These are phyloP conservation scores for Urocyon cinereoargenteus DNA, from an alignment of 2,797 vertebrate genomes.

Conservation along the genomic window DNA sequence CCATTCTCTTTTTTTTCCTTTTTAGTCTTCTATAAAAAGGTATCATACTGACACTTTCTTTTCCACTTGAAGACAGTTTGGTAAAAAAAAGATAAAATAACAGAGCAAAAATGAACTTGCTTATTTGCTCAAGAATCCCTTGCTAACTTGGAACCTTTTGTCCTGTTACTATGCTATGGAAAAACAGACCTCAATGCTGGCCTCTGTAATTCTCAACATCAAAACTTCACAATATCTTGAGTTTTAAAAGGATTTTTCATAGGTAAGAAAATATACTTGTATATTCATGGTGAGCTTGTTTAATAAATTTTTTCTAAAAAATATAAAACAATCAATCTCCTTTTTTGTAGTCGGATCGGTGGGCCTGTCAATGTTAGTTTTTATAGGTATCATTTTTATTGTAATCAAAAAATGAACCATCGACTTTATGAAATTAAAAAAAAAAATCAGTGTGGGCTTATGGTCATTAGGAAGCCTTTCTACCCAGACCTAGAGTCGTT, in stretches of 20 bases:
- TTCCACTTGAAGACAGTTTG: background rate
- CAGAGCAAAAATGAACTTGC: background rate
- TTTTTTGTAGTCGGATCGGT: conserved; percentile 22
- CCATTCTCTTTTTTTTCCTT: background rate
- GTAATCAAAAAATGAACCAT: conserved; percentile 23
- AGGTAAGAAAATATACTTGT: background rate
- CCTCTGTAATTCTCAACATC: conserved; percentile 31
- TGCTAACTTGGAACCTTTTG: conserved; percentile 44
- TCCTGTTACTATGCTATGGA: background rate
- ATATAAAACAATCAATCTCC: background rate
- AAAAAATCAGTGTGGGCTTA: background rate
- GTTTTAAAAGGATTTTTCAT: conserved; percentile 24
- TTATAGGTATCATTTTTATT: conserved; percentile 15
- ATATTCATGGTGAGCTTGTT: background rate
- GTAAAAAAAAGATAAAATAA: conserved; percentile 16
- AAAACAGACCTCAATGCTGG: background rate
- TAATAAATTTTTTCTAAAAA: conserved; percentile 51
- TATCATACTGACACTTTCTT: background rate
- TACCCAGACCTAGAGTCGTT: background rate
- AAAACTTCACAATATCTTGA: conserved; percentile 50
- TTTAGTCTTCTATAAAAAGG: background rate
- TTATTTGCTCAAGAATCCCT: background rate
- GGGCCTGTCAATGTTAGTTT: background rate
- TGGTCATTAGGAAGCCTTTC: background rate
- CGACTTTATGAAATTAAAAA: conserved; percentile 34